Evolutionary conservation across 2,113 vertebrate genomes (phyloP).

Genomic region (Phylloscopus whistleri): DNA sequence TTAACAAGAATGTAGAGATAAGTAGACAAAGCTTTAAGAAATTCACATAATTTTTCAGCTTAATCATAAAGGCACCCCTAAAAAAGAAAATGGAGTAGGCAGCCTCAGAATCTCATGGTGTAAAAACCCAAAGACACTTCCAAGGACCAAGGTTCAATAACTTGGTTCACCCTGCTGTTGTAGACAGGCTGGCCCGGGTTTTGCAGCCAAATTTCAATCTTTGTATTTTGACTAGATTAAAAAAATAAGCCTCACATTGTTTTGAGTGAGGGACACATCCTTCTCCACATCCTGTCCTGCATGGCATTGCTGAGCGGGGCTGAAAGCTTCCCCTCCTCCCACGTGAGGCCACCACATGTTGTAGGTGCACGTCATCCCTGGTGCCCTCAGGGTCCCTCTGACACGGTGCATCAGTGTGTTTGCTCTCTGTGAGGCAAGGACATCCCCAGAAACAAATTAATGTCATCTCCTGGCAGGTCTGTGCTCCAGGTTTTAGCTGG

Average conservation of each 20-base stretch:
- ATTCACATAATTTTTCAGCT: background rate
- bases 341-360: accelerated
- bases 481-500: background rate
- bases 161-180: background rate
- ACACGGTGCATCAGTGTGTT: accelerated
- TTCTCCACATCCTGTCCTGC: background rate
- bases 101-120: background rate
- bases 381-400: background rate
- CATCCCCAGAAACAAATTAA: background rate
- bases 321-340: background rate
- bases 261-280: background rate
- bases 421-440: background rate
- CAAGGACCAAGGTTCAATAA: background rate
- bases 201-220: background rate
- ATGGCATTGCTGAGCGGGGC: background rate
- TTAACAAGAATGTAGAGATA: background rate
- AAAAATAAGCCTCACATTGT: background rate
- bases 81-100: background rate
- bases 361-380: accelerated
- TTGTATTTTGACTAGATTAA: background rate
- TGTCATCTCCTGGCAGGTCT: background rate
- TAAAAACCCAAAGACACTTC: background rate
- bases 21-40: background rate
- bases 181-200: background rate
- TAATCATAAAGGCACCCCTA: background rate